These are phyloP conservation scores for Manis javanica DNA, from an alignment of 2,797 vertebrate genomes.

Conservation along the genomic window DNA sequence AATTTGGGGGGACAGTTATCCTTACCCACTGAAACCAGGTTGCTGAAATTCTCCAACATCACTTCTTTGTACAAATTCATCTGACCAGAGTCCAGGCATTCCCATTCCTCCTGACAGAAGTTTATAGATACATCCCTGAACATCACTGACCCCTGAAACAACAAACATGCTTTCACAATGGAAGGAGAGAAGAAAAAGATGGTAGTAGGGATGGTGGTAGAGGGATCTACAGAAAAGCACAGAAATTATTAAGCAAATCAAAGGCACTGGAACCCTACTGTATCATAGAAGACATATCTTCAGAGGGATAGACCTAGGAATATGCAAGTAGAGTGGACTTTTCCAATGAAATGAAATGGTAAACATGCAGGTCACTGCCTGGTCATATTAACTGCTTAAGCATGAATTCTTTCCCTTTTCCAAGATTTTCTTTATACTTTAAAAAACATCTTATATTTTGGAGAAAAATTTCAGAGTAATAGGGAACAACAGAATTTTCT, in stretches of 20 bases:
- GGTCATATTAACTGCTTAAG: not conserved
- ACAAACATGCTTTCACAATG: conserved; percentile 26
- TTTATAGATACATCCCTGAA: conserved; percentile 62
- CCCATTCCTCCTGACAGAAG: conserved; percentile 66
- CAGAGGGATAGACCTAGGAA: not conserved
- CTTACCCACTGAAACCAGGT: conserved; percentile 69
- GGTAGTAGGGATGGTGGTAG: not conserved
- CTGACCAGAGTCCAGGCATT: conserved; percentile 61
- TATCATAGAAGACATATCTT: not conserved
- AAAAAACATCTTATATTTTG: not conserved
- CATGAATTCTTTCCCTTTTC: not conserved
- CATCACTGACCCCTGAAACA: conserved; percentile 46
- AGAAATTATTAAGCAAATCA: not conserved
- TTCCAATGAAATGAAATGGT: not conserved
- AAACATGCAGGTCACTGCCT: not conserved
- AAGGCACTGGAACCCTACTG: not conserved
- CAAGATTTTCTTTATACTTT: not conserved
- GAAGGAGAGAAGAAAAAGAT: not conserved
- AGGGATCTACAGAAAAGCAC: not conserved
- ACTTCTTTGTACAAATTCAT: conserved; percentile 64
- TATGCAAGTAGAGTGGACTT: not conserved
- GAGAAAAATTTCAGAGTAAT: not conserved
- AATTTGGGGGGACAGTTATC: not conserved
- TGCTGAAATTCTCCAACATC: conserved; percentile 71
- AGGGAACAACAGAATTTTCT: not conserved